A percentile compares a stretch with the other conserved stretches of the same genome.
phyloP scores from a whole-genome alignment of 1,140 invertebrate genomes.

The Popillia japonica region DNA sequence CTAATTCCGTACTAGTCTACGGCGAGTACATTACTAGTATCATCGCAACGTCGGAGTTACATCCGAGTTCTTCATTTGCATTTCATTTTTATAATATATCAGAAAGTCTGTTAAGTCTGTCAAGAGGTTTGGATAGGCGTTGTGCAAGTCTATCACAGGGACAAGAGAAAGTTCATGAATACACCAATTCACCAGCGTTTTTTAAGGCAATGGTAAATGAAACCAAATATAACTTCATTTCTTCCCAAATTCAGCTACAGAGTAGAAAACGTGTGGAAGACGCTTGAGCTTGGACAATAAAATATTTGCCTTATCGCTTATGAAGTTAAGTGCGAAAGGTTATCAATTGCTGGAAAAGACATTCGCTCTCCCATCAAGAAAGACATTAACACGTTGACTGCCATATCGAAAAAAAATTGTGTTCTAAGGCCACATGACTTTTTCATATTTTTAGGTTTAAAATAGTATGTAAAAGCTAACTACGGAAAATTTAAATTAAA shows the following conservation, averaged over 20 bases:
- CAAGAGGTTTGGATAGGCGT: not conserved
- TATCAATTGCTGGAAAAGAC: conserved; percentile 44
- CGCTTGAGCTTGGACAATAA: conserved; percentile 40
- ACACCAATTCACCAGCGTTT: not conserved
- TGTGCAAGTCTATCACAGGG: not conserved
- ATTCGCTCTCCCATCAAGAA: conserved; percentile 46
- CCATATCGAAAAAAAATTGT: not conserved
- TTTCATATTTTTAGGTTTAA: no score
- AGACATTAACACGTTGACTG: not conserved
- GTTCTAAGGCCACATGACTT: not conserved
- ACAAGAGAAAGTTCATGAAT: not conserved
- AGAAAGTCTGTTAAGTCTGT: not conserved
- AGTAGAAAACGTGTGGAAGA: conserved; percentile 27
- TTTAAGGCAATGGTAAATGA: not conserved
- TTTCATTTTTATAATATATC: not conserved
- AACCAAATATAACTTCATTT: not conserved
- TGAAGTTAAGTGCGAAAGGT: conserved; percentile 46
- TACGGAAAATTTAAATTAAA: not conserved
- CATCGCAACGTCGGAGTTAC: no score
- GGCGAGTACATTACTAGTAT: no score
- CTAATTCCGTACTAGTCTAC: no score
- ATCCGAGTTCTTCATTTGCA: no score
- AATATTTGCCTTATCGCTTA: conserved; percentile 45
- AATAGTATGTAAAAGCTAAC: no score
- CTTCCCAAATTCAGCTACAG: not conserved